Percentiles rank a stretch among this genome's conserved stretches.
Conservation (phyloP, 2,888 invertebrate species). For the Leptopilina drosophilae region DNA sequence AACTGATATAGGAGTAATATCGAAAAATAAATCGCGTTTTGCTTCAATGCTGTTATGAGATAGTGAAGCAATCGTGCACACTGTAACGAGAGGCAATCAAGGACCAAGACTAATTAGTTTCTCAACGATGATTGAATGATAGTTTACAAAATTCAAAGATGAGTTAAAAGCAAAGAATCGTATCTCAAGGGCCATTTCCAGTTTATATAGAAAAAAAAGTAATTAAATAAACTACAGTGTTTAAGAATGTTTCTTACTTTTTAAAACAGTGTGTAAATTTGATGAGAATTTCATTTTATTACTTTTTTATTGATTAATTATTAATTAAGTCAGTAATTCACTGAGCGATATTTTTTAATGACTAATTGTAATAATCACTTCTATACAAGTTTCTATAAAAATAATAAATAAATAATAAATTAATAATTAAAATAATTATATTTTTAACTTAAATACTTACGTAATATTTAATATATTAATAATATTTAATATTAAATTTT, state of each 20-base stretch:
- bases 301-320: not conserved
- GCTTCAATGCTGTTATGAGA: conserved; percentile 20
- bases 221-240: not conserved
- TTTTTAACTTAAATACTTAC: too few species aligned
- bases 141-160: conserved; percentile 26
- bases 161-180: conserved; percentile 2
- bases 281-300: not conserved
- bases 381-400: too few species aligned
- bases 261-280: not conserved
- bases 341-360: not conserved
- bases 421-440: too few species aligned
- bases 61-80: conserved; percentile 13
- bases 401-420: too few species aligned
- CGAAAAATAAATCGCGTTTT: conserved; percentile 26
- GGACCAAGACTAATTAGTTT: conserved; percentile 67
- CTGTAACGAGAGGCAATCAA: conserved; percentile 54
- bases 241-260: not conserved
- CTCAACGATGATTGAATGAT: conserved; percentile 40
- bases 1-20: conserved; percentile 28
- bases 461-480: too few species aligned
- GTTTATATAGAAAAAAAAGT: conserved; percentile 9
- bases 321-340: not conserved
- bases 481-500: too few species aligned
- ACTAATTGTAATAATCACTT: too few species aligned
- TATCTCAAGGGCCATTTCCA: conserved; percentile 6